Percentiles rank a stretch among this genome's conserved stretches.
These are phyloP conservation scores for Lepus americanus DNA, from an alignment of 2,113 vertebrate genomes.

Conservation along the genomic window DNA sequence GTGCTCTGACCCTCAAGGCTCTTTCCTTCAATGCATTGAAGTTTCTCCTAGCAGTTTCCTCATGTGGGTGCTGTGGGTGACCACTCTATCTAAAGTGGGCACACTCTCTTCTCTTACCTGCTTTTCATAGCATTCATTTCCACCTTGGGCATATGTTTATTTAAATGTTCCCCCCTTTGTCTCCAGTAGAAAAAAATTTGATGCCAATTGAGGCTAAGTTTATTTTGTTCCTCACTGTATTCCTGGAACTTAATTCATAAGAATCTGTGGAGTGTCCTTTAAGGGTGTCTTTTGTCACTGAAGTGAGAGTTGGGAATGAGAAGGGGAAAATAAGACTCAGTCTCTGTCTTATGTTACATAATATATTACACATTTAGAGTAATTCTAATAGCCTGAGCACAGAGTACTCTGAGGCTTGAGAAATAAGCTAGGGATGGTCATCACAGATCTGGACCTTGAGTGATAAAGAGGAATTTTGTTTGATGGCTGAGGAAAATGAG, in stretches of 20 bases:
- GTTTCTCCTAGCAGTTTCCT: not conserved
- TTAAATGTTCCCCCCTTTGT: constrained; percentile 7
- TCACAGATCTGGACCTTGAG: not conserved
- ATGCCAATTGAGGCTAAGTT: not conserved
- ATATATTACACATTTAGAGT: not conserved
- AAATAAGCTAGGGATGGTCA: not conserved
- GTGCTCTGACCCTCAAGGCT: not conserved
- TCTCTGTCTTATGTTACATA: not conserved
- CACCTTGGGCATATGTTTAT: not conserved
- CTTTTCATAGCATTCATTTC: not conserved
- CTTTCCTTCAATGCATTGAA: not conserved
- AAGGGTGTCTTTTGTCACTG: not conserved
- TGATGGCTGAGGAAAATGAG: not conserved
- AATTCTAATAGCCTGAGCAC: not conserved
- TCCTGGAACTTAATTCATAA: not conserved
- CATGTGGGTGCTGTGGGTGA: not conserved
- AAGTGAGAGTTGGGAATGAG: not conserved
- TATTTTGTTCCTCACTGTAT: constrained; percentile 13
- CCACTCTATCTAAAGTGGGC: not conserved
- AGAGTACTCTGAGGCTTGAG: not conserved
- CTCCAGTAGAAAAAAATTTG: not conserved
- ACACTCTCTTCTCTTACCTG: not conserved
- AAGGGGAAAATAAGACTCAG: not conserved
- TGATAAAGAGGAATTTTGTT: not conserved
- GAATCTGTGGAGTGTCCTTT: not conserved